Evolutionary conservation across 1,140 invertebrate species (phyloP).

Genomic region (Psix sp.): DNA sequence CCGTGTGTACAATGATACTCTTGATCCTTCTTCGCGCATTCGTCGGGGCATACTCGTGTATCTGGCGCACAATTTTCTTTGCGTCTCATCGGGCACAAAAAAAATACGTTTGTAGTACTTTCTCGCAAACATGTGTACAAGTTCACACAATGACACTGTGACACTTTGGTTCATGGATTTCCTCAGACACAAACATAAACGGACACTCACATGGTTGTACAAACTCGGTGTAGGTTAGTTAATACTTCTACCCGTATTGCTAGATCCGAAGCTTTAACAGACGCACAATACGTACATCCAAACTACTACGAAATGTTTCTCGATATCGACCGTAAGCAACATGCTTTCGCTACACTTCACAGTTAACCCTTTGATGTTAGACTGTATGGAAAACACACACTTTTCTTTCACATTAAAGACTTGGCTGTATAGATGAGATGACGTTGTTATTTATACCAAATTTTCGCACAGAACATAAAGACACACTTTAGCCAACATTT

Average conservation of each 20-base stretch:
- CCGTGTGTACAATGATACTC: slow-evolving; percentile 8
- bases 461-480: no score
- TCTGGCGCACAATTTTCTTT: slow-evolving; percentile 10
- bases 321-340: slow-evolving; percentile 44
- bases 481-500: no score
- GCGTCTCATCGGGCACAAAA: slow-evolving; percentile 2
- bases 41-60: neutral
- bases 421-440: slow-evolving; percentile 12
- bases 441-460: slow-evolving; percentile 26
- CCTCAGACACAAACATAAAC: neutral
- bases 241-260: slow-evolving; percentile 33
- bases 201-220: neutral
- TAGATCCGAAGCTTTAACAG: slow-evolving; percentile 1
- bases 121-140: neutral
- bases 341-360: slow-evolving; percentile 7
- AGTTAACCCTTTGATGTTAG: slow-evolving; percentile 39
- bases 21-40: neutral
- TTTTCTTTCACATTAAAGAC: slow-evolving; percentile 37
- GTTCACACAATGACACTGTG: slow-evolving; percentile 10
- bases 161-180: neutral
- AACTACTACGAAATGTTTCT: slow-evolving; percentile 41
- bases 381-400: slow-evolving; percentile 11
- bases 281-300: slow-evolving; percentile 22
- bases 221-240: slow-evolving; percentile 15
- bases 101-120: no score